Base-by-base conservation (phyloP, 2,113 vertebrate genomes). In the Pelvicachromis taeniatus region DNA sequence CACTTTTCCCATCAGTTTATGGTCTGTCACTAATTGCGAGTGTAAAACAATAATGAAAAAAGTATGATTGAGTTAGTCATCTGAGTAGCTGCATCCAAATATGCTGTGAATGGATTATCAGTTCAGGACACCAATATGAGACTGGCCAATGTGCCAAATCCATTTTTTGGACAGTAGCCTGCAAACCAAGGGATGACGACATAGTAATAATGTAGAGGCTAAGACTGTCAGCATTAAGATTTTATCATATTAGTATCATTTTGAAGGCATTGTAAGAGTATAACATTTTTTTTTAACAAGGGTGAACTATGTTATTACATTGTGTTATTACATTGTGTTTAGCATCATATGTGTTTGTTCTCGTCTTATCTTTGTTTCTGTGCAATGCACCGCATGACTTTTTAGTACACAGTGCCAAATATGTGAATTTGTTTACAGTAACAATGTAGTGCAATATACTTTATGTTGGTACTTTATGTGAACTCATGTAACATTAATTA, bases 391-490 rank as follows among this genome's bases (percentile, higher is more conserved):
- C 42, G 65, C 14, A 4, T 77, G 59, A 73, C 48, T 65, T 65
- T 23, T 38, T 58, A 12, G 31, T 58, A 61, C 14, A 56, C 5
- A 19, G 29, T 81, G 92, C 81, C 83, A 90, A 82, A 53, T 6
- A 50, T 90, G 80, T 87, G 38, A 70, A 16, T 38, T 77, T 90
- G 77, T 90, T 92, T 88, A 89, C 88, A 84, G 16, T 38, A 63
- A 50, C 13, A 70, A 21, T 48, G 33, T 14, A 40, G 61, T 88
- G 85, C 85, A 84, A 78, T 90, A 58, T 78, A 16, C 29, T 73
- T 78, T 52, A 17, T 55, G 7, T 77, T 70, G 14, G 65, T 11
- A 9, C 13, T 26, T 61, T 73, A 13, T 55, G 9, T 75, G 29
- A 77, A 17, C n/a, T 86, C 9, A 58, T 79, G n/a, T 16, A 73